Evolutionary conservation across 2,888 invertebrate species (phyloP).

Genomic region (Drosophila silvestris): DNA sequence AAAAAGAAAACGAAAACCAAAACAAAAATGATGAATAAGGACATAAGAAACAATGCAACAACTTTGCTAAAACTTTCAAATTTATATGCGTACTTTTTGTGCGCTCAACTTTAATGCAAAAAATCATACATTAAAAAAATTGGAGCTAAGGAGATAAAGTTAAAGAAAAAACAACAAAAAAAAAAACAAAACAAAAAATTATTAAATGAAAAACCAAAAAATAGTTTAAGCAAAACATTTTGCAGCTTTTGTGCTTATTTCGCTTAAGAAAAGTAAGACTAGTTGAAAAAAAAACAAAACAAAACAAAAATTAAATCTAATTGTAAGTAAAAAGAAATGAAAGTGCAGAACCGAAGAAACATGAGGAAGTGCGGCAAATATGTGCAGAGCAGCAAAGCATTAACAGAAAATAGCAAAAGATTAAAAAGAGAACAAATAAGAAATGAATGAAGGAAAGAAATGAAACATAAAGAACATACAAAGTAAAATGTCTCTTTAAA

Average conservation of each 20-base stretch:
- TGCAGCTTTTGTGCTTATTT: constrained; percentile 82
- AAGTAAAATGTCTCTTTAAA: constrained; percentile 60
- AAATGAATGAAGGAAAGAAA: constrained; percentile 4
- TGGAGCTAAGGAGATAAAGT: constrained; percentile 52
- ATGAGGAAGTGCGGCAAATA: constrained; percentile 26
- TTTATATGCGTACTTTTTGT: constrained; percentile 76
- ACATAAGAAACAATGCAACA: constrained; percentile 46
- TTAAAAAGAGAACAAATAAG: constrained; percentile 39
- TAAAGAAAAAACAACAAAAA: constrained; percentile 38
- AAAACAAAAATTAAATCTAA: constrained; percentile 58
- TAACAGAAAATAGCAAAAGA: constrained; percentile 71
- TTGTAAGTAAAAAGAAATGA: constrained; percentile 61
- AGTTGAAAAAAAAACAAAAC: constrained; percentile 71
- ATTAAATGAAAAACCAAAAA: constrained; percentile 48
- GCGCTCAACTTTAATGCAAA: constrained; percentile 72
- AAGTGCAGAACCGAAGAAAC: constrained; percentile 37
- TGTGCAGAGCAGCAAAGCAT: constrained; percentile 37
- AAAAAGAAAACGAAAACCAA: constrained; percentile 39
- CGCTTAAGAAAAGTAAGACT: constrained; percentile 80
- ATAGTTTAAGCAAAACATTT: constrained; percentile 81
- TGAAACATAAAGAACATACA: constrained; percentile 39
- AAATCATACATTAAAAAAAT: constrained; percentile 74
- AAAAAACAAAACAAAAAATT: constrained; percentile 48
- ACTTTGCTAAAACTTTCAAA: constrained; percentile 72
- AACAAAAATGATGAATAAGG: constrained; percentile 26